Percentiles rank a stretch among this genome's conserved stretches.
Conservation (phyloP, 2,113 vertebrate genomes). For the Leptodactylus fuscus region DNA sequence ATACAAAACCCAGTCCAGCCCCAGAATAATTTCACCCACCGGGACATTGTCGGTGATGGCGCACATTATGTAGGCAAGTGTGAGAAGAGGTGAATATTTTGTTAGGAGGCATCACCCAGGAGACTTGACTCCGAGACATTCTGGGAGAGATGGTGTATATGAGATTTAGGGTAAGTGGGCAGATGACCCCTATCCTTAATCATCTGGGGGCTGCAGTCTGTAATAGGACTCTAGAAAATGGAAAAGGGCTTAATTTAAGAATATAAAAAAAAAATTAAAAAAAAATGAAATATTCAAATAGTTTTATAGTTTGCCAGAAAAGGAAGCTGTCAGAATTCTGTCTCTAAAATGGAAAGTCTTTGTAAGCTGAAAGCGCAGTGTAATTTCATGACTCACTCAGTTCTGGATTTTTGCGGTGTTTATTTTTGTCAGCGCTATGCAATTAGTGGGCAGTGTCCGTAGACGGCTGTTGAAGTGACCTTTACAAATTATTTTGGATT, state of each 20-base stretch:
- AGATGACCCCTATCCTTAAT: no score
- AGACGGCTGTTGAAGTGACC: background rate
- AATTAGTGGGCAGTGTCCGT: conserved; percentile 12
- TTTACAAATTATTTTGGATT: background rate
- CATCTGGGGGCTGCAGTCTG: no score
- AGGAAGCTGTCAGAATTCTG: background rate
- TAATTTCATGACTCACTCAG: conserved; percentile 9
- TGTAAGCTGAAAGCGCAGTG: background rate
- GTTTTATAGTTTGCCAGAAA: background rate
- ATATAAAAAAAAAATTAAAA: background rate
- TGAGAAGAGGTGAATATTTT: no score
- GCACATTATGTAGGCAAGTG: no score
- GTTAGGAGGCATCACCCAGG: no score
- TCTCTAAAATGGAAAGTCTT: conserved; percentile 14
- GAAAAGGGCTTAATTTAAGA: background rate
- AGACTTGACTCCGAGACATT: no score
- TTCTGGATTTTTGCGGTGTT: background rate
- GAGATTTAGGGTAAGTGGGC: no score
- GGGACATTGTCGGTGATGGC: no score
- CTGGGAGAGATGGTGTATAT: no score
- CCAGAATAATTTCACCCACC: no score
- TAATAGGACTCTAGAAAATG: background rate
- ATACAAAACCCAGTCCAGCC: no score
- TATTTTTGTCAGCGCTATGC: background rate
- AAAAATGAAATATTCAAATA: background rate